These are phyloP conservation scores for Calcarius ornatus DNA, from an alignment of 2,113 vertebrate species.

Conservation along the genomic window DNA sequence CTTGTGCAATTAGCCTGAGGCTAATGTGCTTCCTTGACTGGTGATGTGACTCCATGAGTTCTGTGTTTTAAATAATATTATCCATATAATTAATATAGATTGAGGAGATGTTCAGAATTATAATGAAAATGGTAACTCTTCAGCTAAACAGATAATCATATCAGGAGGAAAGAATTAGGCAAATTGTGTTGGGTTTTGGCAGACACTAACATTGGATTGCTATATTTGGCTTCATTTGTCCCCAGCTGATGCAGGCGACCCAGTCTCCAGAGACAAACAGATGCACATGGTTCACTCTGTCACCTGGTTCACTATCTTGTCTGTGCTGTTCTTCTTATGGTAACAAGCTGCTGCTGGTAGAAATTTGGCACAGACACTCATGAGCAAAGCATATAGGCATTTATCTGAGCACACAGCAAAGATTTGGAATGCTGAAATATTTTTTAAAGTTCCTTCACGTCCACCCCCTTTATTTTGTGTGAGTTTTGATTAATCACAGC, in stretches of 20 bases:
- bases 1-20: neutral
- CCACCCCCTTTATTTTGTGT: neutral
- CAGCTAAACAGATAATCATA: conserved; percentile 43
- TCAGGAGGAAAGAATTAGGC: conserved; percentile 54
- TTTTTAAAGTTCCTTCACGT: neutral
- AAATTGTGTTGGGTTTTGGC: conserved; percentile 52
- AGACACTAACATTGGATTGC: neutral
- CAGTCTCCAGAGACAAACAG: neutral
- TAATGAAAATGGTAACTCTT: conserved; percentile 47
- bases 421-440: neutral
- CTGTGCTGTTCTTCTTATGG: neutral
- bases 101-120: conserved; percentile 44
- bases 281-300: neutral
- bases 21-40: conserved; percentile 37
- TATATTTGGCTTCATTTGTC: neutral
- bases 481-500: neutral
- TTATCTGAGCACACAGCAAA: neutral
- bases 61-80: conserved; percentile 45
- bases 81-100: conserved; percentile 45
- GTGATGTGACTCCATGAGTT: neutral
- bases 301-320: neutral
- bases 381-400: neutral
- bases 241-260: neutral
- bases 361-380: neutral
- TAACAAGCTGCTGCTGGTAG: neutral